phyloP scores from a whole-genome alignment of 1,140 invertebrate genomes.

The Parasteatoda tepidariorum region DNA sequence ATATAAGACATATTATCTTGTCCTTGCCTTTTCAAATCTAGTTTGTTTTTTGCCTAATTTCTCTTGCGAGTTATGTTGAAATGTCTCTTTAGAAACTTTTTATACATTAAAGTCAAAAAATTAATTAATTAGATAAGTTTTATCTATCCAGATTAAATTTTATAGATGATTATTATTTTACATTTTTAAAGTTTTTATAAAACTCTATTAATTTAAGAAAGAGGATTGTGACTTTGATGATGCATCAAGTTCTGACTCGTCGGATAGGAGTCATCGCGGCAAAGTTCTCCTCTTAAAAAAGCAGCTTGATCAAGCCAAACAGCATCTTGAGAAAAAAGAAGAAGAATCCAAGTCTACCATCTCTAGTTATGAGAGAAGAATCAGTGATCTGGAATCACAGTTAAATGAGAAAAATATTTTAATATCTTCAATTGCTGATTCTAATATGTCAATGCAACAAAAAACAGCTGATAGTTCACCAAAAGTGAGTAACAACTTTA shows the following conservation, averaged over 20 bases:
- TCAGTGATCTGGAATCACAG: constrained; percentile 64
- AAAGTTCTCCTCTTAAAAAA: constrained; percentile 47
- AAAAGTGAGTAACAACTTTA: constrained; percentile 15
- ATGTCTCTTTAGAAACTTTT: no score
- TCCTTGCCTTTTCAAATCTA: no score
- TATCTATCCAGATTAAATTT: no score
- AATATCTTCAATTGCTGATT: constrained; percentile 62
- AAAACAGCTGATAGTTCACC: constrained; percentile 9
- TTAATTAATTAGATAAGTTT: no score
- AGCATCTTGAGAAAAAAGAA: constrained; percentile 43
- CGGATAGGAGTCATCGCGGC: constrained; percentile 26
- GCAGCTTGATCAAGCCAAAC: constrained; percentile 44
- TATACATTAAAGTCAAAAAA: no score
- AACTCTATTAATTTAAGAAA: constrained; percentile 4
- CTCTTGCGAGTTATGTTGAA: no score
- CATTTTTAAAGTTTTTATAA: no score
- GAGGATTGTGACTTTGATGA: constrained; percentile 45
- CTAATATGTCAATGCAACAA: neutral
- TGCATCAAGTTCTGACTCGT: constrained; percentile 32
- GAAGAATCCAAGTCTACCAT: constrained; percentile 18
- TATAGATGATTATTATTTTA: no score
- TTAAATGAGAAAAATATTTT: constrained; percentile 66
- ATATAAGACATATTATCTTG: no score
- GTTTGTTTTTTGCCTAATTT: no score
- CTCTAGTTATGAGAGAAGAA: constrained; percentile 7